phyloP scores from a whole-genome alignment of 2,113 vertebrate species.

The Sceloporus undulatus region DNA sequence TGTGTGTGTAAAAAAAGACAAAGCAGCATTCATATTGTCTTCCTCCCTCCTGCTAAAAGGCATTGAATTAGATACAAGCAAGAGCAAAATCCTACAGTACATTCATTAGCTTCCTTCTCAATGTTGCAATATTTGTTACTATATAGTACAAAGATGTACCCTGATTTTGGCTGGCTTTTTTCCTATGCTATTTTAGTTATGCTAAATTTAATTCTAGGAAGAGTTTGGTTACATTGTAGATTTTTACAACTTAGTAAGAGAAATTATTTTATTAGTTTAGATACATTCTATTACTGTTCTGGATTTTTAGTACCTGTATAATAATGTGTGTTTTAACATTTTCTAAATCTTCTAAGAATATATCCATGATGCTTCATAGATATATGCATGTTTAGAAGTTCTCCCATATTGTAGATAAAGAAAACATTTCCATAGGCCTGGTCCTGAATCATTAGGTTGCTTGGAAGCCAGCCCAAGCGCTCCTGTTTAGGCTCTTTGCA shows the following conservation, averaged over 20 bases:
- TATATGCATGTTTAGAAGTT: background rate
- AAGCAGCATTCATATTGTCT: background rate
- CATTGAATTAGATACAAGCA: background rate
- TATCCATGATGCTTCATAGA: background rate
- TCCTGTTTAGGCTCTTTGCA: conserved; percentile 56
- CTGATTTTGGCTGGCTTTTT: background rate
- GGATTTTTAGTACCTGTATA: background rate
- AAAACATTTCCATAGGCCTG: background rate
- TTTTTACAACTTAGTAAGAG: background rate
- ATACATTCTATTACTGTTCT: conserved; percentile 11
- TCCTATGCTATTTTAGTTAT: accelerated
- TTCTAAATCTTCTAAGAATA: background rate
- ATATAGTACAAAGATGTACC: background rate
- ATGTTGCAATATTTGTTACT: background rate
- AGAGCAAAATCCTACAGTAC: background rate
- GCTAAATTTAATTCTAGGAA: accelerated
- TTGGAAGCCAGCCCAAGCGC: conserved; percentile 47
- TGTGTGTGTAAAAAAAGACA: background rate
- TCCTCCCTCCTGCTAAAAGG: background rate
- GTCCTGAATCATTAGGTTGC: conserved; percentile 2
- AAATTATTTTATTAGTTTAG: background rate
- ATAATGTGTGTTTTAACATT: too few relatives aligned
- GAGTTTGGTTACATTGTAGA: background rate
- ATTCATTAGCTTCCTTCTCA: accelerated
- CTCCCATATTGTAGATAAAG: too few relatives aligned